phyloP scores from a whole-genome alignment of 2,113 vertebrate genomes.

The Halcyon senegalensis region DNA sequence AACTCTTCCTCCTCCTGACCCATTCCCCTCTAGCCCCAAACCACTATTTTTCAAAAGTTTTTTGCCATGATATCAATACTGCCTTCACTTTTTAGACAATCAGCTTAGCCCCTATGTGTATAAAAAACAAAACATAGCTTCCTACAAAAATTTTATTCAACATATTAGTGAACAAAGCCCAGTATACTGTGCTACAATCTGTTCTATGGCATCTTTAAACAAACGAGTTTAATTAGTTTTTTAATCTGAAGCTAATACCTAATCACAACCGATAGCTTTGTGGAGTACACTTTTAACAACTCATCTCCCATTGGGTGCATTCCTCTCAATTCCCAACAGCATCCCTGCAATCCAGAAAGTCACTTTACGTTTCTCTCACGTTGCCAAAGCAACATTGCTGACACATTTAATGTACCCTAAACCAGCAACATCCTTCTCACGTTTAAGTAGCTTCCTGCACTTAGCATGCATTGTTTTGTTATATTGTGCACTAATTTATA shows the following conservation, averaged over 20 bases:
- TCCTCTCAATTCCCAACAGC: background rate
- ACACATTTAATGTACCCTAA: background rate
- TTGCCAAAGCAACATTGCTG: background rate
- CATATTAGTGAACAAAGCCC: background rate
- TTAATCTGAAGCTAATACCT: background rate
- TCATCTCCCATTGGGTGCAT: fast-evolving
- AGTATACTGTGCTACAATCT: background rate
- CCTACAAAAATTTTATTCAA: background rate
- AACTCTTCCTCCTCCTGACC: background rate
- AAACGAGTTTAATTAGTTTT: background rate
- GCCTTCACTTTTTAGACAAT: background rate
- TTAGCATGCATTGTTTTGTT: background rate
- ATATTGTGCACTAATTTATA: background rate
- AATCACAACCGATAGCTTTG: background rate
- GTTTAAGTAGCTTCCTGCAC: background rate
- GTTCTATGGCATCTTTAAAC: background rate
- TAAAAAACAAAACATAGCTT: background rate
- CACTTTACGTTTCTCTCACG: background rate
- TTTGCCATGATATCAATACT: background rate
- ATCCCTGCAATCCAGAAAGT: background rate
- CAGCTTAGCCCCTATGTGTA: background rate
- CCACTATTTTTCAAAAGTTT: background rate
- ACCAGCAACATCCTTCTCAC: background rate
- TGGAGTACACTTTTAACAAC: background rate
- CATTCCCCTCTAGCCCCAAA: background rate